Evolutionary conservation across 1,140 invertebrate species (phyloP).

Genomic region (Acromyrmex charruanus): DNA sequence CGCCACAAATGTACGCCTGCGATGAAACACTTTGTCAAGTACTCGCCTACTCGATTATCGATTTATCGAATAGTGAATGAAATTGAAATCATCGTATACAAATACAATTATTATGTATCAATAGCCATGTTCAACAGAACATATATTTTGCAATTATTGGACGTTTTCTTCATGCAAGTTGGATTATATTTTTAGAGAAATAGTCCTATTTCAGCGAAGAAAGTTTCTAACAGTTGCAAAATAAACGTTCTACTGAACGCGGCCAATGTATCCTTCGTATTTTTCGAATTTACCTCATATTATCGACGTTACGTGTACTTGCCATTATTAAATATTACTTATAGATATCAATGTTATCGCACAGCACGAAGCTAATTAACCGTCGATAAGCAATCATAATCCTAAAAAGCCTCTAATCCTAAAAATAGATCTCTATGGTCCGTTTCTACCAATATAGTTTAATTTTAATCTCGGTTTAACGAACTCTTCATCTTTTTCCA

Average conservation of each 20-base stretch:
- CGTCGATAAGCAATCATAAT: background rate
- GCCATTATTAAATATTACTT: background rate
- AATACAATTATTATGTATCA: conserved; percentile 5
- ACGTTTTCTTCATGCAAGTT: too few species aligned
- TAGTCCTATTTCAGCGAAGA: too few species aligned
- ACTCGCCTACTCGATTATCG: background rate
- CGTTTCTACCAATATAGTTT: too few species aligned
- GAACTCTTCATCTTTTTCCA: too few species aligned
- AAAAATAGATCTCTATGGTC: background rate
- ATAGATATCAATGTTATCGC: background rate
- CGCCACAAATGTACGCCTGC: background rate
- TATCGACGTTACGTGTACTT: background rate
- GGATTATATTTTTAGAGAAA: too few species aligned
- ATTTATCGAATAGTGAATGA: background rate
- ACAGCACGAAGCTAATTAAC: conserved; percentile 2
- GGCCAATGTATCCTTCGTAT: background rate
- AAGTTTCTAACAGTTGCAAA: too few species aligned
- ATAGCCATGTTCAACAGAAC: too few species aligned
- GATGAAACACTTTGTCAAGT: background rate
- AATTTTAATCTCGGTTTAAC: too few species aligned
- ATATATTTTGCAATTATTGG: too few species aligned
- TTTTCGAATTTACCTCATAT: background rate
- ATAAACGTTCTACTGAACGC: too few species aligned
- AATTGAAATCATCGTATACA: conserved; percentile 1
- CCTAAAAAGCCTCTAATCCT: background rate